Conservation (phyloP, 2,888 invertebrate genomes). For the Stenoptilia bipunctidactyla region DNA sequence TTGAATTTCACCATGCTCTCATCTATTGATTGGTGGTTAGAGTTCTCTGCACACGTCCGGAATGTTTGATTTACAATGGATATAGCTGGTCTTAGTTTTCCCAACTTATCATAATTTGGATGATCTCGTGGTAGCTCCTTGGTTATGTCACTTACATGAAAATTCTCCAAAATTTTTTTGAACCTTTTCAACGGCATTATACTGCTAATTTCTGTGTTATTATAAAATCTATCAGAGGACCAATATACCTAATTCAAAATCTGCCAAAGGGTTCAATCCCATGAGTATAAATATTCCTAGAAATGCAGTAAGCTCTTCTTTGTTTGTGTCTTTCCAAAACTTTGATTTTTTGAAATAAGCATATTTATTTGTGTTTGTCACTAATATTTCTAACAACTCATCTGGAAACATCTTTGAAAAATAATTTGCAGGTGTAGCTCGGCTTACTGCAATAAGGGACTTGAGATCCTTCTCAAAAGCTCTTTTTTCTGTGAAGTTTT, state of each 20-base stretch:
- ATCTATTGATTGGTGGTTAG: slow-evolving; percentile 10
- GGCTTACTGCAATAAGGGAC: slow-evolving; percentile 2
- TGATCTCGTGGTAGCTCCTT: neutral
- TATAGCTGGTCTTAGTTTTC: slow-evolving; percentile 11
- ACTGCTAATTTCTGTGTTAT: slow-evolving; percentile 8
- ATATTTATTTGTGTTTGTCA: slow-evolving; percentile 8
- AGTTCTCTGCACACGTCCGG: slow-evolving; percentile 8
- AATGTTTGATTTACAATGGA: slow-evolving; percentile 6
- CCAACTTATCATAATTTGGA: neutral
- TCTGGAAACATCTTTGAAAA: slow-evolving; percentile 2
- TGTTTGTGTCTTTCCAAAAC: slow-evolving; percentile 9
- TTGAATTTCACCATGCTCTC: slow-evolving; percentile 14
- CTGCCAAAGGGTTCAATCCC: slow-evolving; percentile 10
- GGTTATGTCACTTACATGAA: slow-evolving; percentile 12
- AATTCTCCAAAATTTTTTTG: slow-evolving; percentile 9
- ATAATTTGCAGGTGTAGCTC: too few relatives aligned
- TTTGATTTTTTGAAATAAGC: slow-evolving; percentile 10
- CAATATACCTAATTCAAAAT: slow-evolving; percentile 8
- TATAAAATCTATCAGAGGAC: slow-evolving; percentile 9
- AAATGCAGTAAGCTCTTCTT: slow-evolving; percentile 11
- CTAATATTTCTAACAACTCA: slow-evolving; percentile 4
- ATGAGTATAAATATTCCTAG: slow-evolving; percentile 11
- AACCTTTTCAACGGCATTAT: neutral
- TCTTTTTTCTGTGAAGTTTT: slow-evolving; percentile 4
- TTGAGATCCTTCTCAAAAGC: slow-evolving; percentile 7